Evolutionary conservation across 2,888 invertebrate species (phyloP).

Genomic region (Oxytorus armatus): DNA sequence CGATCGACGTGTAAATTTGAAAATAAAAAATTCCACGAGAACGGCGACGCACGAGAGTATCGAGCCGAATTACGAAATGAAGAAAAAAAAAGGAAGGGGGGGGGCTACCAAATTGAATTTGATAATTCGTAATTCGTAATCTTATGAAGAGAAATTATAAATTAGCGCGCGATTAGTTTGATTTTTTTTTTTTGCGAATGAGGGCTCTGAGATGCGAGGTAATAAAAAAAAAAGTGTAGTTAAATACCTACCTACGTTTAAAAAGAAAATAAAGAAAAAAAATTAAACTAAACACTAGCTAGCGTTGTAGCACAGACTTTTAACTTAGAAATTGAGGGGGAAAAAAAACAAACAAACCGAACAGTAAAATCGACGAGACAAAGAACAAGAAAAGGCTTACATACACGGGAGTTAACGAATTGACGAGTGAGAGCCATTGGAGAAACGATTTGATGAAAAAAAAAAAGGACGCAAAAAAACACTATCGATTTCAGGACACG

Average conservation of each 20-base stretch:
- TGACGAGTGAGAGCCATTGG: constrained; percentile 48
- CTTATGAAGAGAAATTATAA: not conserved
- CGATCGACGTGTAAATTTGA: constrained; percentile 14
- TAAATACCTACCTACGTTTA: constrained; percentile 48
- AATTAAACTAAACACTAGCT: constrained; percentile 63
- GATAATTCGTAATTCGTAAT: constrained; percentile 6
- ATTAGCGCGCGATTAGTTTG: constrained; percentile 47
- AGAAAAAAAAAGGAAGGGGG: not conserved
- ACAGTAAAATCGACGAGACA: constrained; percentile 14
- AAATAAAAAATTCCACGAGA: too few species aligned
- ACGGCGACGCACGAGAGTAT: not conserved
- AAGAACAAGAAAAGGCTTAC: constrained; percentile 10
- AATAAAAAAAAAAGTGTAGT: constrained; percentile 53
- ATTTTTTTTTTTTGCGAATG: constrained; percentile 15
- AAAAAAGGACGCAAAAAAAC: constrained; percentile 11
- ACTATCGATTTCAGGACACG: constrained; percentile 53
- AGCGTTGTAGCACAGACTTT: constrained; percentile 66
- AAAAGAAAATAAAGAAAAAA: constrained; percentile 20
- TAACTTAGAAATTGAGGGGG: constrained; percentile 45
- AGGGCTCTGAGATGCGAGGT: constrained; percentile 54
- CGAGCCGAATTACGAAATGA: not conserved
- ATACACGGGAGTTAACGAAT: constrained; percentile 7
- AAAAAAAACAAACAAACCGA: constrained; percentile 21
- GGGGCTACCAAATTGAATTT: not conserved
- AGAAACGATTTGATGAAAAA: constrained; percentile 23